phyloP scores from a whole-genome alignment of 2,888 invertebrate genomes.

The Tolmerus cingulatus region DNA sequence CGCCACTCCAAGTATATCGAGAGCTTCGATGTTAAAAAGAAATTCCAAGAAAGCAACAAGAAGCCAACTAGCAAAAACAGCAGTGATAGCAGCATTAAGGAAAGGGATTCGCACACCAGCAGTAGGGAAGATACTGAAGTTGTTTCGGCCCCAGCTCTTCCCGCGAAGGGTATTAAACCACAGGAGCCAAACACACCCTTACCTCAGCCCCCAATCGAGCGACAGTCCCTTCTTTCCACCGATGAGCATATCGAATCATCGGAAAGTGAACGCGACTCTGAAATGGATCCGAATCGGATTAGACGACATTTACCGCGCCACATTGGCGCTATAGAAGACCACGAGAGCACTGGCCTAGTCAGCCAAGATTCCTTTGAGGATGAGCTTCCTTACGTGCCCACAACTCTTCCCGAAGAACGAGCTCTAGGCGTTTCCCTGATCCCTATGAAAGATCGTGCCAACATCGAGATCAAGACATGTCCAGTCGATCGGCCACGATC shows the following conservation, averaged over 20 bases:
- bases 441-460: conserved; percentile 76
- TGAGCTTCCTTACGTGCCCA: conserved; percentile 87
- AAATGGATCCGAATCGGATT: conserved; percentile 60
- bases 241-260: conserved; percentile 69
- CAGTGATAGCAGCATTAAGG: conserved; percentile 50
- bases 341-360: conserved; percentile 80
- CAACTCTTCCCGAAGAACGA: conserved; percentile 86
- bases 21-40: conserved; percentile 61
- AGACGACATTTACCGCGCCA: conserved; percentile 66
- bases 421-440: conserved; percentile 82
- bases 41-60: conserved; percentile 55
- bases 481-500: conserved; percentile 79
- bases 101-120: conserved; percentile 43
- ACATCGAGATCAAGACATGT: conserved; percentile 71
- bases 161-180: conserved; percentile 47
- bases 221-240: conserved; percentile 59
- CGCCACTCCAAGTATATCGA: conserved; percentile 62
- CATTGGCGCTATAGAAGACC: conserved; percentile 66
- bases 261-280: conserved; percentile 78
- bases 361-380: conserved; percentile 85
- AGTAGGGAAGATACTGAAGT: conserved; percentile 41
- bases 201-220: conserved; percentile 46
- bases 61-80: conserved; percentile 23
- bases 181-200: conserved; percentile 39
- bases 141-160: conserved; percentile 38